Base-by-base conservation (phyloP, 2,113 vertebrate genomes). In the Amblyopsis rosae region DNA sequence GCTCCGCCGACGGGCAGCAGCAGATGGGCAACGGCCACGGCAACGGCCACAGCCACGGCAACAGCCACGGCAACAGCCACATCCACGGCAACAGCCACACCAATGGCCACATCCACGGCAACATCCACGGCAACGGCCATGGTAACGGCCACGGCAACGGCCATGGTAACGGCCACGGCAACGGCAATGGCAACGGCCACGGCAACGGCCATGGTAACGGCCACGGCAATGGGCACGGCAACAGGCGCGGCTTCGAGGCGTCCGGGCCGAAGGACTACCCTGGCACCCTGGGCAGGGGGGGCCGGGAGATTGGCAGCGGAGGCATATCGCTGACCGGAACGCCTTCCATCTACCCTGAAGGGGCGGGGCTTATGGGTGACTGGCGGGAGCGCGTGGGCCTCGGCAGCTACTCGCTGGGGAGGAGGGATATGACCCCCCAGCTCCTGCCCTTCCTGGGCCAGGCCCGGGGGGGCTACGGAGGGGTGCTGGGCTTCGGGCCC, bases 371-470 rank as follows among this genome's bases (percentile, higher is more conserved):
- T 46, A 82, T 91, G 6, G 87, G 88, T 59, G 92, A 93, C 86
- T 94, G 93, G 93, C 84, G 85, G 2, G 92, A 92, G 57, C 82
- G 89, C 57, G 65, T 92, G 50, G 90, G 88, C n/a, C 57, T 92
- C n/a, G 88, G 89, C 4, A 89, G 89, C 4, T 94, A 90, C 50
- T 76, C 85, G 47, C 68, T 92, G 67, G 92, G 88, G 12, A 86
- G 92, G 51, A 82, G 92, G 70, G 93, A 94, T 90, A 93, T 93
- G 80, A 90, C 86, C 57, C 93, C 92, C 3, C 91, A 93, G 86
- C 68, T 93, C 11, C 76, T 93, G 62, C 89, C 91, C 41, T 92
- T 91, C 70, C 87, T 89, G 0, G 88, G 91, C 63, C 92, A 92
- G 35, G 84, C 86, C 17, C 82, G 85, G 35, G 90, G 82, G 9